Evolutionary conservation across 2,113 vertebrate genomes (phyloP).

Genomic region (Octodon degus): DNA sequence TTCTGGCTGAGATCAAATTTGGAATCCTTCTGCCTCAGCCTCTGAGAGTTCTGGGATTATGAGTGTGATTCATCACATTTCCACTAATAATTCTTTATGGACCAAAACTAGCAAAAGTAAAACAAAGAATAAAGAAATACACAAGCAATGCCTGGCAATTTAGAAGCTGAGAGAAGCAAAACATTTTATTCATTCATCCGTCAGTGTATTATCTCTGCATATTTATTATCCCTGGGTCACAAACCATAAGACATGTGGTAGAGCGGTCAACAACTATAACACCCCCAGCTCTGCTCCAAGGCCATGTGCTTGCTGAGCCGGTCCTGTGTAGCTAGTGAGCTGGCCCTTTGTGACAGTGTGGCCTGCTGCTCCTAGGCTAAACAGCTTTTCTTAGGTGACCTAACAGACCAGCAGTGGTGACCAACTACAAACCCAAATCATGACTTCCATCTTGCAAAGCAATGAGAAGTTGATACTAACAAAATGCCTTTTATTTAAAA

Average conservation of each 20-base stretch:
- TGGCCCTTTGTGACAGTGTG: background rate
- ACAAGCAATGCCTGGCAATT: background rate
- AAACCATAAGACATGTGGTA: background rate
- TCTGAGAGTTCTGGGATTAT: background rate
- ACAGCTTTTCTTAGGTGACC: background rate
- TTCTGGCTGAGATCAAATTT: background rate
- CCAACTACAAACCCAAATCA: background rate
- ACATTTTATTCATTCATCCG: background rate
- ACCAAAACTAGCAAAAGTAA: constrained; percentile 36
- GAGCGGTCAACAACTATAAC: background rate
- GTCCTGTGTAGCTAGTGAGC: no score
- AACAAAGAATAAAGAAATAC: background rate
- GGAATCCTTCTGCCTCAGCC: background rate
- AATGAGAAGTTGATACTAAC: background rate
- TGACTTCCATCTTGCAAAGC: background rate
- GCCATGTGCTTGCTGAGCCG: background rate
- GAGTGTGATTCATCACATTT: background rate
- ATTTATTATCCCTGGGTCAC: background rate
- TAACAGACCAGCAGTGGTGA: background rate
- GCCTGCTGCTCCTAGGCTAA: background rate
- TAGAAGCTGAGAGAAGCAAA: constrained; percentile 25
- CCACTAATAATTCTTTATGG: background rate
- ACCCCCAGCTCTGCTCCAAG: background rate
- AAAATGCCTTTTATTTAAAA: background rate
- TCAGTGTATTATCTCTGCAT: background rate